These are phyloP conservation scores for Percopsis omiscomaycus DNA, from an alignment of 2,797 vertebrate genomes.

Conservation along the genomic window DNA sequence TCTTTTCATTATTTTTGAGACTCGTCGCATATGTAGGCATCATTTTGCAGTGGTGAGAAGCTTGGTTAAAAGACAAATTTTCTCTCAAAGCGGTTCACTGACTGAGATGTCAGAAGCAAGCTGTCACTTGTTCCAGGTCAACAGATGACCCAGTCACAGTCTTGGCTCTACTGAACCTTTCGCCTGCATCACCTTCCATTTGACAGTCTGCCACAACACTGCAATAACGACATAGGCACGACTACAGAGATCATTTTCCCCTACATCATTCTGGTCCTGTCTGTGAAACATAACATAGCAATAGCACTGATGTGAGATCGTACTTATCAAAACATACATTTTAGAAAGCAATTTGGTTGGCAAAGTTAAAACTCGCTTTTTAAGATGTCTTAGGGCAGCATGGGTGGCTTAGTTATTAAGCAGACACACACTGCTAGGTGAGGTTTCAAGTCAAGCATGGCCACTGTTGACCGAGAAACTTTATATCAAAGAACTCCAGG, in stretches of 20 bases:
- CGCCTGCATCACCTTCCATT: conserved; percentile 13
- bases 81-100: conserved; percentile 5
- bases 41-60: neutral
- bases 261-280: neutral
- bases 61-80: neutral
- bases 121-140: conserved; percentile 8
- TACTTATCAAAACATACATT: neutral
- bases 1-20: neutral
- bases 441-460: too few relatives aligned
- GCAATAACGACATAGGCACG: neutral
- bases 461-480: neutral
- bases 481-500: neutral
- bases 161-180: conserved; percentile 9
- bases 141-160: conserved; percentile 1
- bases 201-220: conserved; percentile 1
- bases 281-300: neutral
- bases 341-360: neutral
- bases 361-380: neutral
- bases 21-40: neutral
- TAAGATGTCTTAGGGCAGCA: neutral
- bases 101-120: conserved; percentile 18
- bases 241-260: neutral
- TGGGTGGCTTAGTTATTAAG: neutral
- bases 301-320: neutral
- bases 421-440: too few relatives aligned